Conservation (phyloP, 2,888 invertebrate species). For the Lasioglossum calceatum region DNA sequence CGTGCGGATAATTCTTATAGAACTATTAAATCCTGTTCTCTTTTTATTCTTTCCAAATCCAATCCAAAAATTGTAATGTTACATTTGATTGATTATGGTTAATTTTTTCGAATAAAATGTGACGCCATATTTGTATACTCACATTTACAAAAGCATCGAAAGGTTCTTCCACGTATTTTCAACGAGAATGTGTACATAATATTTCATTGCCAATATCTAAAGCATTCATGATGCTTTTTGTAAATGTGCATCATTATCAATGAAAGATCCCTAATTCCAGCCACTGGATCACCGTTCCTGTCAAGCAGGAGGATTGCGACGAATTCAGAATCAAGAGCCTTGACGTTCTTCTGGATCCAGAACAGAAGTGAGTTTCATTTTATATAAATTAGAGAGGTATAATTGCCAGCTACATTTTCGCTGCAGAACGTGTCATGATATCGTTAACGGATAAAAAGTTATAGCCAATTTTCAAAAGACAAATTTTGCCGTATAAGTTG, state of each 20-base stretch:
- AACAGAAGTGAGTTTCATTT: slow-evolving; percentile 55
- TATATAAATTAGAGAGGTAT: background rate
- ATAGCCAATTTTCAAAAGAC: too few relatives aligned
- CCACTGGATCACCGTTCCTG: slow-evolving; percentile 57
- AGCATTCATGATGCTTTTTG: slow-evolving; percentile 43
- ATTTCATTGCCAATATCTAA: slow-evolving; percentile 1
- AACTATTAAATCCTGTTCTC: background rate
- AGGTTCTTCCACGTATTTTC: background rate
- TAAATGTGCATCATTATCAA: slow-evolving; percentile 61
- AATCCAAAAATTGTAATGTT: background rate
- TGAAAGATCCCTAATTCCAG: slow-evolving; percentile 62
- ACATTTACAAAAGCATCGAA: slow-evolving; percentile 47
- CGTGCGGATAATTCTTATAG: background rate
- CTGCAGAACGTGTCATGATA: too few relatives aligned
- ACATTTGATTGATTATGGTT: background rate
- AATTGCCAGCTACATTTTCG: too few relatives aligned
- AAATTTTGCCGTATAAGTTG: too few relatives aligned
- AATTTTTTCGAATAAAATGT: background rate
- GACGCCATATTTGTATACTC: background rate
- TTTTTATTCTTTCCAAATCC: background rate
- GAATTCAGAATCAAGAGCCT: slow-evolving; percentile 52
- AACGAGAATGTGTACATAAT: background rate
- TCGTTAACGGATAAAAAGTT: too few relatives aligned
- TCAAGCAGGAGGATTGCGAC: slow-evolving; percentile 40
- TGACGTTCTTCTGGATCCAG: slow-evolving; percentile 49